Evolutionary conservation across 92 coral and sea anemone species (phyloP).

Genomic region (Bergia sp.): DNA sequence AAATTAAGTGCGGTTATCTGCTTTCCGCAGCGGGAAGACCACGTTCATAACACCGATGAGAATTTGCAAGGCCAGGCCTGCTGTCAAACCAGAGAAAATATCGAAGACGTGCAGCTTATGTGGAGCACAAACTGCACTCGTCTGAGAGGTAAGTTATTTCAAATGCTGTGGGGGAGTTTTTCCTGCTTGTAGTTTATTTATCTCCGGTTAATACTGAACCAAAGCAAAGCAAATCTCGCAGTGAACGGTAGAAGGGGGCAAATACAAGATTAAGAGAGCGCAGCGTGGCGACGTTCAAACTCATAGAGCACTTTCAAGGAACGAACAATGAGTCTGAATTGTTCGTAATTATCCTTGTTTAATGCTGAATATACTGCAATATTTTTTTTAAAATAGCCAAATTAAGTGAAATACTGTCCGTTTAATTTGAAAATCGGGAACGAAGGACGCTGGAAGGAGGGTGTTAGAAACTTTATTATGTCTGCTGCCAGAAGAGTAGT

Average conservation of each 20-base stretch:
- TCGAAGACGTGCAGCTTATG: not conserved
- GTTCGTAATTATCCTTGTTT: conserved; percentile 21
- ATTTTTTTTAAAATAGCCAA: conserved; percentile 29
- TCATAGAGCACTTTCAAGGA: not conserved
- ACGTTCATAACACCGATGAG: not conserved
- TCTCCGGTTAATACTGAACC: not conserved
- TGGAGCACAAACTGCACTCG: not conserved
- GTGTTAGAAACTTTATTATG: not conserved
- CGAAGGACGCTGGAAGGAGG: not conserved
- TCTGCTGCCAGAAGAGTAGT: not conserved
- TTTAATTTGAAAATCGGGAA: conserved; percentile 1
- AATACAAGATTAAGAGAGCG: conserved; percentile 8
- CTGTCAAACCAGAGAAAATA: not conserved
- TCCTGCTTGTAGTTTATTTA: not conserved
- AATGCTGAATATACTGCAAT: not conserved
- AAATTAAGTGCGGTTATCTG: conserved; percentile 2
- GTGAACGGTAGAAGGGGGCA: conserved; percentile 7
- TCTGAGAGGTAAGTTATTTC: conserved; percentile 25
- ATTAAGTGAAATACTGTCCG: conserved; percentile 1
- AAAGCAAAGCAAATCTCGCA: not conserved
- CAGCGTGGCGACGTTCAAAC: not conserved
- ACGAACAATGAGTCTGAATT: conserved; percentile 9
- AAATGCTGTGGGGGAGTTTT: not conserved
- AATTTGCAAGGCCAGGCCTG: not conserved
- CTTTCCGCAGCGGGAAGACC: conserved; percentile 10